Conservation (phyloP, 1,140 invertebrate genomes). For the Trialeurodes vaporariorum region DNA sequence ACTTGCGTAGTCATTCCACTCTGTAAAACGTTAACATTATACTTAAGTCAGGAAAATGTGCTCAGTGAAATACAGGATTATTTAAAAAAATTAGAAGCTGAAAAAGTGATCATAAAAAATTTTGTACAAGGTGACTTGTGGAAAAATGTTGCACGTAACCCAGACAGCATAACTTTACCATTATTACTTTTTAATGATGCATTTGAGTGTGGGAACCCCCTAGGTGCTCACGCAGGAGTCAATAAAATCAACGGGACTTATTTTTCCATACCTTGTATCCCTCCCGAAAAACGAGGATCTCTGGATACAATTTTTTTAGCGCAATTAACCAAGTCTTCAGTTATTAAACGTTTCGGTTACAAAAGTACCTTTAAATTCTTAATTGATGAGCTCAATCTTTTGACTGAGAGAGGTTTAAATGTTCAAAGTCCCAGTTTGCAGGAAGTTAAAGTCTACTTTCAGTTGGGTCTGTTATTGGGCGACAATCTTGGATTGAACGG, state of each 20-base stretch:
- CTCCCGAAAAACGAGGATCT: neutral
- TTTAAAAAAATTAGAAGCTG: neutral
- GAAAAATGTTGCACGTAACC: neutral
- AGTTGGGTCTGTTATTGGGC: neutral
- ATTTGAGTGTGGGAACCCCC: neutral
- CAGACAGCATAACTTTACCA: neutral
- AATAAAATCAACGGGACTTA: neutral
- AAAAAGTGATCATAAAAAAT: neutral
- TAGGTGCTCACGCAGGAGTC: neutral
- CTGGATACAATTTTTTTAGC: neutral
- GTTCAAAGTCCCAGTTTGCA: neutral
- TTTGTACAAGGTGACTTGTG: neutral
- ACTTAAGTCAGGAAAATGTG: neutral
- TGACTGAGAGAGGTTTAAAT: neutral
- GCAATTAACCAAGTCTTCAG: neutral
- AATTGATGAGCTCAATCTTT: neutral
- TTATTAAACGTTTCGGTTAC: neutral
- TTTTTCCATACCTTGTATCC: neutral
- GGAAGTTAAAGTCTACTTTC: neutral
- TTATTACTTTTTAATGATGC: neutral
- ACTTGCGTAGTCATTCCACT: neutral
- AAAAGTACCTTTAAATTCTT: neutral
- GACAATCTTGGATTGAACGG: neutral
- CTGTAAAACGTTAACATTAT: neutral
- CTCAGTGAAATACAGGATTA: neutral